Percentiles rank a stretch among this genome's conserved stretches.
These are phyloP conservation scores for Caenorhabditis sp. DNA, from an alignment of 2,888 invertebrate species.

Conservation along the genomic window DNA sequence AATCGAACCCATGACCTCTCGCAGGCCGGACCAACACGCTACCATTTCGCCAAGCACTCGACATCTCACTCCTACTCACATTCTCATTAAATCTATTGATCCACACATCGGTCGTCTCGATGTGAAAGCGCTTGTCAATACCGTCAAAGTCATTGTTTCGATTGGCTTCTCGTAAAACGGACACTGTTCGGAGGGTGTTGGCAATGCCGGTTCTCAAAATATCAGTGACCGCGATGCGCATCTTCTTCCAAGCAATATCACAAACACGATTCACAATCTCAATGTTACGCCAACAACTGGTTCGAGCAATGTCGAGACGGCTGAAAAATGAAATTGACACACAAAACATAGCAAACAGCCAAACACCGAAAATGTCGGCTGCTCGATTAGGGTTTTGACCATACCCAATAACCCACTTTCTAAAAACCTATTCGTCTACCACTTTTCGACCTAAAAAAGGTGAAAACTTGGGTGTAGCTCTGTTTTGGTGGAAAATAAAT, in stretches of 20 bases:
- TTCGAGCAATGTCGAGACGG: constrained; percentile 23
- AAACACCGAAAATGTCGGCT: constrained; percentile 10
- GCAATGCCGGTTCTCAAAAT: constrained; percentile 27
- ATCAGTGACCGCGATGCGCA: constrained; percentile 31
- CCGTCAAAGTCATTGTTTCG: constrained; percentile 15
- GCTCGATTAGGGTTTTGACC: too few relatives aligned
- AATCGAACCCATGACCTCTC: too few relatives aligned
- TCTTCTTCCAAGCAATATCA: constrained; percentile 38
- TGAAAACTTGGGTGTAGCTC: too few relatives aligned
- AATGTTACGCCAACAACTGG: constrained; percentile 38
- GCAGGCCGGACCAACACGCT: too few relatives aligned
- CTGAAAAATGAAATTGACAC: too few relatives aligned
- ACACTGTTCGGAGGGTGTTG: constrained; percentile 13
- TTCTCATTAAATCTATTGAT: constrained; percentile 21
- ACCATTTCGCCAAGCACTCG: too few relatives aligned
- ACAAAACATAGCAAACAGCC: background rate
- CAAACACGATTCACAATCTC: constrained; percentile 40
- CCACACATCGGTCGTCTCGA: constrained; percentile 25
- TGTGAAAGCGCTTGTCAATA: constrained; percentile 22
- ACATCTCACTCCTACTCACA: too few relatives aligned
- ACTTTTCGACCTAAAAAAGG: too few relatives aligned
- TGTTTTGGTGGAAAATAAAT: too few relatives aligned
- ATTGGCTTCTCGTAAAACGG: constrained; percentile 19
- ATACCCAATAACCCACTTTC: too few relatives aligned
- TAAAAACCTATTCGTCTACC: too few relatives aligned